phyloP scores from a whole-genome alignment of 2,888 invertebrate species.

The Blastobasis adustella region DNA sequence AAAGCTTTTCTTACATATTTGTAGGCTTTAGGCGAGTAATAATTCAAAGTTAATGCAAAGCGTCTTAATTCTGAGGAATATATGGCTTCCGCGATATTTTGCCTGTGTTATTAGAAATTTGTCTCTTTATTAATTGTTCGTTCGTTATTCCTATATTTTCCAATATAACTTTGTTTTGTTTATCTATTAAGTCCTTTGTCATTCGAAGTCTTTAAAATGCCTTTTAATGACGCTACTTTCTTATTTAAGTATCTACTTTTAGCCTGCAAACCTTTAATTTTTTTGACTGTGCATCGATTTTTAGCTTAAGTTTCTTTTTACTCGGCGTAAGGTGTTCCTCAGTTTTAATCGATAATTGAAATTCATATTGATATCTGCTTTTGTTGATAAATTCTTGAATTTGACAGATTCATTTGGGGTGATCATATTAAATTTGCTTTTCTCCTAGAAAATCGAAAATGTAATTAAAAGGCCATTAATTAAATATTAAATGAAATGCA shows the following conservation, averaged over 20 bases:
- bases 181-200: conserved; percentile 1
- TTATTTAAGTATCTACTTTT: conserved; percentile 2
- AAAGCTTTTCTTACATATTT: too few relatives aligned
- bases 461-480: too few relatives aligned
- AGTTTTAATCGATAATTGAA: too few relatives aligned
- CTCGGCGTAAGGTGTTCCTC: too few relatives aligned
- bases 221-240: background rate
- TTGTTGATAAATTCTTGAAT: too few relatives aligned
- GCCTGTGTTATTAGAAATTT: background rate
- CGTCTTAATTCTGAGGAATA: conserved; percentile 2
- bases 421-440: too few relatives aligned
- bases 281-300: background rate
- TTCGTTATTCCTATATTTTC: conserved; percentile 2
- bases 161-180: conserved; percentile 1
- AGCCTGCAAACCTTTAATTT: conserved; percentile 4
- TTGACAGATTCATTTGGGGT: too few relatives aligned
- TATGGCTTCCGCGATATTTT: background rate
- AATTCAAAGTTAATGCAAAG: too few relatives aligned
- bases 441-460: too few relatives aligned
- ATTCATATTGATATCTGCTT: too few relatives aligned
- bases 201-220: background rate
- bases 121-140: conserved; percentile 1
- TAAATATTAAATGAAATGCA: too few relatives aligned
- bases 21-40: too few relatives aligned
- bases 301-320: background rate